A percentile compares a stretch with the other conserved stretches of the same genome.
Evolutionary conservation across 2,888 invertebrate genomes (phyloP).

Genomic region (Xiphydria camelus): DNA sequence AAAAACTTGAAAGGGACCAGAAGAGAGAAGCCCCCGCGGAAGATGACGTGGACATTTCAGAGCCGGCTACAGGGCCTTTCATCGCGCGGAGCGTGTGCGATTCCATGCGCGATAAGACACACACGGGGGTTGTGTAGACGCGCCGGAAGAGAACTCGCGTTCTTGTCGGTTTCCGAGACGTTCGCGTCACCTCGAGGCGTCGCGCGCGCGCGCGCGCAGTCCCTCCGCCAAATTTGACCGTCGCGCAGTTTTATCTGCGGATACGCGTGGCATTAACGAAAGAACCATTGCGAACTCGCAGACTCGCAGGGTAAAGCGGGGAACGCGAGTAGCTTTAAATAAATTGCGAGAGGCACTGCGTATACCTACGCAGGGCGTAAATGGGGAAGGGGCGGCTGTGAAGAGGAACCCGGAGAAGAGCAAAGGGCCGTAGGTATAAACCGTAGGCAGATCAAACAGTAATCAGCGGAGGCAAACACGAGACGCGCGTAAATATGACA

Average conservation of each 20-base stretch:
- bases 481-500: slow-evolving; percentile 43
- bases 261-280: too few relatives aligned
- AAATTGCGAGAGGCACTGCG: too few relatives aligned
- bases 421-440: too few relatives aligned
- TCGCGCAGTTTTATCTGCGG: too few relatives aligned
- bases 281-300: too few relatives aligned
- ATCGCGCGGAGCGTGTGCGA: slow-evolving; percentile 28
- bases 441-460: slow-evolving; percentile 43
- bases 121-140: slow-evolving; percentile 48
- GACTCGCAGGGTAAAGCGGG: too few relatives aligned
- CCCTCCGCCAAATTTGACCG: too few relatives aligned
- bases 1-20: slow-evolving; percentile 24
- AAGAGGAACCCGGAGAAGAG: slow-evolving; percentile 1
- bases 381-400: too few relatives aligned
- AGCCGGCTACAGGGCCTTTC: neutral
- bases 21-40: neutral
- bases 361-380: too few relatives aligned
- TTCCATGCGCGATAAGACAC: slow-evolving; percentile 42
- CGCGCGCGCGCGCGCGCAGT: slow-evolving; percentile 31
- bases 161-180: slow-evolving; percentile 38
- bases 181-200: slow-evolving; percentile 39
- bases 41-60: too few relatives aligned
- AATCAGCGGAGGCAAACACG: slow-evolving; percentile 45
- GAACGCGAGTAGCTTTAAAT: too few relatives aligned
- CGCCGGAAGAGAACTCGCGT: too few relatives aligned